Conservation (phyloP, 2,797 vertebrate genomes). For the Poecilia gillii region DNA sequence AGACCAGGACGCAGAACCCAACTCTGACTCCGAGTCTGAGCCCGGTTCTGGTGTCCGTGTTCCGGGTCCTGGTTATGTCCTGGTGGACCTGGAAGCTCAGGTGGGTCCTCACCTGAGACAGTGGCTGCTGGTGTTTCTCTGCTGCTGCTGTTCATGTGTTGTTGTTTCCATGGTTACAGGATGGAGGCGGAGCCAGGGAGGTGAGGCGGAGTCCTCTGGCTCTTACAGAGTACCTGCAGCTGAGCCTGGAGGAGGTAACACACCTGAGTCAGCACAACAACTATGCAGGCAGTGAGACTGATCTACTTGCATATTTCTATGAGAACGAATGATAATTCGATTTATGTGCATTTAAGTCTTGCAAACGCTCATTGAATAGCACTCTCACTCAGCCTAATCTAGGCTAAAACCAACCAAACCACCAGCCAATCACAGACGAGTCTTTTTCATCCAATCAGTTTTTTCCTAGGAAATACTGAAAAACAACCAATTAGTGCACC, state of each 20-base stretch:
- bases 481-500: too few relatives aligned
- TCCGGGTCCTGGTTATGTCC: constrained; percentile 64
- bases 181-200: constrained; percentile 61
- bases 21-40: constrained; percentile 7
- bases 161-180: constrained; percentile 43
- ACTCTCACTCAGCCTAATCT: too few relatives aligned
- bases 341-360: too few relatives aligned
- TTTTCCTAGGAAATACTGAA: too few relatives aligned
- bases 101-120: constrained; percentile 34
- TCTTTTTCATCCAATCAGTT: too few relatives aligned
- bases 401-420: too few relatives aligned
- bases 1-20: constrained; percentile 21
- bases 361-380: too few relatives aligned
- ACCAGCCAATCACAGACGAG: too few relatives aligned
- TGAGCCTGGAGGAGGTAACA: constrained; percentile 91
- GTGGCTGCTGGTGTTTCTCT: neutral
- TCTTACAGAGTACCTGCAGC: constrained; percentile 90
- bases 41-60: constrained; percentile 23
- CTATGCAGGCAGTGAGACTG: too few relatives aligned
- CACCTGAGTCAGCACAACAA: neutral
- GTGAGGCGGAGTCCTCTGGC: constrained; percentile 86
- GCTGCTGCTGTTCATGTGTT: neutral
- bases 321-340: too few relatives aligned
- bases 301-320: too few relatives aligned
- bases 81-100: constrained; percentile 50